Percentiles rank a stretch among this genome's conserved stretches.
These are phyloP conservation scores for Yoshiicerus persimilis DNA, from an alignment of 1,140 invertebrate species.

Conservation along the genomic window DNA sequence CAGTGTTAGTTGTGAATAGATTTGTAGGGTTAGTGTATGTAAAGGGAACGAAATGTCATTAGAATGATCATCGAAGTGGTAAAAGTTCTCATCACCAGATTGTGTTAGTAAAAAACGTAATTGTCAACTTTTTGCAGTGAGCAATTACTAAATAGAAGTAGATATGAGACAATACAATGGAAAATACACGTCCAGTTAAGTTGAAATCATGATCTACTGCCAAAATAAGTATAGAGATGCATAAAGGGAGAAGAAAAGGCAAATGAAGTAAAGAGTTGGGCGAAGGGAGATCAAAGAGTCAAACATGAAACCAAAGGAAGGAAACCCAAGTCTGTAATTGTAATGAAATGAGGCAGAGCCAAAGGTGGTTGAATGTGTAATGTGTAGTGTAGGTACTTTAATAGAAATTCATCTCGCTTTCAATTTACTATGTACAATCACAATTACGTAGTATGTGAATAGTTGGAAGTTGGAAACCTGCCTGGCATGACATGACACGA, in stretches of 20 bases:
- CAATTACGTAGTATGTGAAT: background rate
- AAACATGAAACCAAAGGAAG: background rate
- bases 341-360: background rate
- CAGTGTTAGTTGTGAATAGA: no score
- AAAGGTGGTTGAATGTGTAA: background rate
- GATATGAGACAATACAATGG: no score
- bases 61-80: background rate
- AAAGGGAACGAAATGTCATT: no score
- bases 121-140: background rate
- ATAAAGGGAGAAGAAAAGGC: background rate
- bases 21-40: background rate
- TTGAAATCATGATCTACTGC: background rate
- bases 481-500: background rate
- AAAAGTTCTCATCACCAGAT: background rate
- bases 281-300: background rate
- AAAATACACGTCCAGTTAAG: no score
- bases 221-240: background rate
- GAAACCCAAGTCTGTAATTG: background rate
- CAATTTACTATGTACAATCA: background rate
- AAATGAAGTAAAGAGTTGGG: background rate
- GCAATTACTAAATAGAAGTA: background rate
- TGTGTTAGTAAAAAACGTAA: background rate
- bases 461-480: background rate
- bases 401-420: background rate
- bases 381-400: background rate